These are phyloP conservation scores for Myotis findleyi DNA, from an alignment of 2,797 vertebrate species.

Conservation along the genomic window DNA sequence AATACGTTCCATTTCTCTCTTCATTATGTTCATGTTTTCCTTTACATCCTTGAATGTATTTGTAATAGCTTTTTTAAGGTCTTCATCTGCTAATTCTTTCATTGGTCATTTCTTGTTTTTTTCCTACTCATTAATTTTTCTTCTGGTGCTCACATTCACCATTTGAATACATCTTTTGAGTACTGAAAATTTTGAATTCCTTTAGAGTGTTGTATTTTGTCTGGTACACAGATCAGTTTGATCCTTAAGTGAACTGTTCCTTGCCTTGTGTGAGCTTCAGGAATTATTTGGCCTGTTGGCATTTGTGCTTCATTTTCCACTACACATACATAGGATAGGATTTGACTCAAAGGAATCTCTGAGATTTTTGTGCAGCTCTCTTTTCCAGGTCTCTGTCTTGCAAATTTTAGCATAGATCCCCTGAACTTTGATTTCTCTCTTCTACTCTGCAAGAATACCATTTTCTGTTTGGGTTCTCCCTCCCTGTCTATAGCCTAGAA, in stretches of 20 bases:
- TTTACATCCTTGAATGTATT: neutral
- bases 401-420: neutral
- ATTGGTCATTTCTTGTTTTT: neutral
- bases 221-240: neutral
- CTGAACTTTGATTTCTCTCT: neutral
- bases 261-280: neutral
- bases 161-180: neutral
- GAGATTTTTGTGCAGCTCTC: neutral
- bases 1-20: neutral
- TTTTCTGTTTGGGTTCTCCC: neutral
- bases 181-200: slow-evolving; percentile 17
- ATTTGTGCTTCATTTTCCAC: neutral
- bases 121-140: neutral
- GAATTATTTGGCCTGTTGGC: neutral
- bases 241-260: neutral
- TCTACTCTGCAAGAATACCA: neutral
- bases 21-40: slow-evolving; percentile 11
- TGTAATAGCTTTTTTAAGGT: neutral
- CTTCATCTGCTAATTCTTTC: neutral
- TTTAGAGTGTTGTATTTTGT: slow-evolving; percentile 5
- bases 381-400: neutral
- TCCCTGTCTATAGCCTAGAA: neutral
- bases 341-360: neutral
- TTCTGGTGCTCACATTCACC: neutral
- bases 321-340: neutral